Conservation (phyloP, 2,888 invertebrate genomes). For the Parthenolecanium corni region DNA sequence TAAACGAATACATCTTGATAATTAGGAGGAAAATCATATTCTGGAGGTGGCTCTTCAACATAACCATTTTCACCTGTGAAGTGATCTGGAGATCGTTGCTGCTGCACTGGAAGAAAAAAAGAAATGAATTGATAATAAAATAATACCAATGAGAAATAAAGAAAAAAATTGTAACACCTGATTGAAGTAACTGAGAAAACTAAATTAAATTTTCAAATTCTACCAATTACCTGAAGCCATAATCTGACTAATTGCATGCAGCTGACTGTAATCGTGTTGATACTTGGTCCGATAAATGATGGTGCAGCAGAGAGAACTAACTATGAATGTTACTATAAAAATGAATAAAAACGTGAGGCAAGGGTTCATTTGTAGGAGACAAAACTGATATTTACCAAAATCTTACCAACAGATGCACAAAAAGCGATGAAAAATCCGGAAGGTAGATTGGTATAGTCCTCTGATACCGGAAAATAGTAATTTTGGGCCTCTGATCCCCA, state of each 20-base stretch:
- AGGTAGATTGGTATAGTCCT: constrained; percentile 44
- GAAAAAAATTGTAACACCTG: neutral
- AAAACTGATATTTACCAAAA: constrained; percentile 5
- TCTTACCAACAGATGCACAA: constrained; percentile 39
- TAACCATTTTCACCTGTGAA: constrained; percentile 50
- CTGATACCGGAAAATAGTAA: constrained; percentile 58
- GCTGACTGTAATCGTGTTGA: constrained; percentile 23
- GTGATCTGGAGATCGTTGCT: constrained; percentile 22
- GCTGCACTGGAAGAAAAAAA: constrained; percentile 22
- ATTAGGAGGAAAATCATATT: constrained; percentile 43
- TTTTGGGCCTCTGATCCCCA: constrained; percentile 58
- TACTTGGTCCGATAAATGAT: constrained; percentile 22
- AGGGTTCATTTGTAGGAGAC: neutral
- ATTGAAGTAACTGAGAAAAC: neutral
- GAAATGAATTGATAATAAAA: neutral
- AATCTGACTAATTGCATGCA: constrained; percentile 28
- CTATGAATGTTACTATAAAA: constrained; percentile 14
- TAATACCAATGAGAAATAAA: neutral
- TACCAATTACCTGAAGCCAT: constrained; percentile 7
- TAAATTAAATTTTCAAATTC: too few species aligned
- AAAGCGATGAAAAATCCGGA: constrained; percentile 7
- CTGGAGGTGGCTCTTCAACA: constrained; percentile 57
- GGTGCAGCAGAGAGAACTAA: constrained; percentile 19
- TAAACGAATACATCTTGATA: constrained; percentile 26
- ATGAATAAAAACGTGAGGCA: constrained; percentile 5